Evolutionary conservation across 2,113 vertebrate genomes (phyloP), one percentile per base, ranked within the genome.

Genomic region (Zosterops lateralis): DNA sequence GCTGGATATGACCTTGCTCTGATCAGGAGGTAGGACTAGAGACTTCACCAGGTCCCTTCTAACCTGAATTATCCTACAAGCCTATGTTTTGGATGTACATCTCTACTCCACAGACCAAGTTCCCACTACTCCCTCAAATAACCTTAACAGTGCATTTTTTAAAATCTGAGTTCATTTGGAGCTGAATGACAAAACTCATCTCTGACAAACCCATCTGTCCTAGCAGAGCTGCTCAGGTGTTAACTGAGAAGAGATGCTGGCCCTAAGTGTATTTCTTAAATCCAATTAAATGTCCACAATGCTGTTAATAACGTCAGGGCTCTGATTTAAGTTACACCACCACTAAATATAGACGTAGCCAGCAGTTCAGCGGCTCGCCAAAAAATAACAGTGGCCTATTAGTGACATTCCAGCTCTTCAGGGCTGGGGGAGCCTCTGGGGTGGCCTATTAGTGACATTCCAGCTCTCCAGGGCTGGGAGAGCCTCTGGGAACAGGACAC

Each of bases 311-410:
- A 72, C 2, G 9, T 66, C 82, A 74, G 32, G 38, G 20, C 51
- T 93, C 81, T 91, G 84, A 74, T 84, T 84, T 84, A 38, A 91
- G 57, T 93, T 82, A 64, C 74, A 82, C 22, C 31, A 74, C 42
- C 29, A 64, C 74, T 84, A 96, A 93, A 78, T 60, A 94, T 47
- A 84, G 84, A 89, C 9, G 7, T 16, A 84, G 61, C 17, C 66
- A 61, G 34, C 38, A 91, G 58, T 24, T 73, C 67, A 53, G 45
- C 9, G 0, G 40, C 72, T 91, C 1, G 0, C 28, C 68, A 75
- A 82, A 94, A 87, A 34, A 26, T 64, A 75, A 74, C 66, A 47
- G 78, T 24, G 70, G 51, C 42, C 44, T 51, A 31, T 84, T 93
- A 78, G 48, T 87, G 90, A 58, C 68, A 82, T 78, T 87, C 70